Evolutionary conservation across 2,113 vertebrate species (phyloP).

Genomic region (Oryzias curvinotus): DNA sequence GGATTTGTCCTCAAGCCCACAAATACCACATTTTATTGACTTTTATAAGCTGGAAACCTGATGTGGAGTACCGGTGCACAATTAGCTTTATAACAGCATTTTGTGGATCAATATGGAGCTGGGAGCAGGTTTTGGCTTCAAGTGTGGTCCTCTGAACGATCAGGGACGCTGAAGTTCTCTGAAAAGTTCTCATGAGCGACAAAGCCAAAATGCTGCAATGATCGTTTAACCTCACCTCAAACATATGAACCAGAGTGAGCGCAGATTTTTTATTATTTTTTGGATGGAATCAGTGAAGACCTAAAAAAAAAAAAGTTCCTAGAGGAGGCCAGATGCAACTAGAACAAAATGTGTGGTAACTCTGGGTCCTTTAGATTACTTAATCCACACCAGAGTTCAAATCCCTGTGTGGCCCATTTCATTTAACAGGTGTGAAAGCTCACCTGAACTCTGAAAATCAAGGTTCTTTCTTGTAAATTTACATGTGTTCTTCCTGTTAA

Average conservation of each 20-base stretch:
- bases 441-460: too few relatives aligned
- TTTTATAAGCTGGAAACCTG: conserved; percentile 54
- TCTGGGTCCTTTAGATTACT: too few relatives aligned
- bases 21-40: conserved; percentile 74
- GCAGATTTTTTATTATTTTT: conserved; percentile 3
- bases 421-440: too few relatives aligned
- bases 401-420: too few relatives aligned
- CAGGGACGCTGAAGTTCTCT: conserved; percentile 27
- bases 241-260: conserved; percentile 37
- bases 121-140: conserved; percentile 58
- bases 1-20: conserved; percentile 58
- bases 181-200: conserved; percentile 58
- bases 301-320: background rate
- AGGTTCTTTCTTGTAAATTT: too few relatives aligned
- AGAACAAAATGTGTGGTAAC: too few relatives aligned
- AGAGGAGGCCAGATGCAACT: too few relatives aligned
- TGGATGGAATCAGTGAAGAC: background rate
- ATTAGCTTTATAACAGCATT: conserved; percentile 66
- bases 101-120: conserved; percentile 65
- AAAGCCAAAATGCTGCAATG: conserved; percentile 58
- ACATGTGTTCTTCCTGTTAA: too few relatives aligned
- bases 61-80: conserved; percentile 67
- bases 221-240: conserved; percentile 52
- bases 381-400: too few relatives aligned
- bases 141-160: conserved; percentile 77